Percentiles rank a stretch among this genome's conserved stretches.
Conservation (phyloP, 2,113 vertebrate genomes). For the Cebus imitator region DNA sequence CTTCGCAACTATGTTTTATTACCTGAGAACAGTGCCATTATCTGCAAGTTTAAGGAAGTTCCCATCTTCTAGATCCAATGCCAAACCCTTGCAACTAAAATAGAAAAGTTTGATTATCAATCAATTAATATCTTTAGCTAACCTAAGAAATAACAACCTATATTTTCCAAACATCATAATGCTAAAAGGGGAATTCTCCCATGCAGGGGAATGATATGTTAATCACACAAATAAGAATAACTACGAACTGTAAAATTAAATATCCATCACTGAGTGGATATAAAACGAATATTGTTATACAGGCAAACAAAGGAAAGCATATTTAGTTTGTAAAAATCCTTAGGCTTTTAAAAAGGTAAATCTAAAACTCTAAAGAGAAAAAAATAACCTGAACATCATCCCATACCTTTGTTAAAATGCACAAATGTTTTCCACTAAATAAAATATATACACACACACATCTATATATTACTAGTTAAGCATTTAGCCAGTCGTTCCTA, state of each 20-base stretch:
- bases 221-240: conserved; percentile 1
- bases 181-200: neutral
- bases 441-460: neutral
- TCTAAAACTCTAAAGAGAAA: neutral
- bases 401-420: neutral
- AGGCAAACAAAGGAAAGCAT: neutral
- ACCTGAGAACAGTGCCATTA: conserved; percentile 95
- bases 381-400: neutral
- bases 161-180: neutral
- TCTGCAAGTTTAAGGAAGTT: conserved; percentile 94
- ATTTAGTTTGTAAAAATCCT: neutral
- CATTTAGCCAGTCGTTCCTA: neutral
- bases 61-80: conserved; percentile 95
- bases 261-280: neutral
- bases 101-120: neutral
- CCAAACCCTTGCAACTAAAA: conserved; percentile 93
- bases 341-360: neutral
- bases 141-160: neutral
- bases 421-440: neutral
- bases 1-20: conserved; percentile 54
- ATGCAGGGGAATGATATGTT: neutral
- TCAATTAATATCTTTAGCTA: neutral
- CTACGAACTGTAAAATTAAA: conserved; percentile 12
- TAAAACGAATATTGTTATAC: neutral
- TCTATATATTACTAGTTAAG: neutral